Base-by-base conservation (phyloP, 2,113 vertebrate genomes). In the Archilochus colubris region DNA sequence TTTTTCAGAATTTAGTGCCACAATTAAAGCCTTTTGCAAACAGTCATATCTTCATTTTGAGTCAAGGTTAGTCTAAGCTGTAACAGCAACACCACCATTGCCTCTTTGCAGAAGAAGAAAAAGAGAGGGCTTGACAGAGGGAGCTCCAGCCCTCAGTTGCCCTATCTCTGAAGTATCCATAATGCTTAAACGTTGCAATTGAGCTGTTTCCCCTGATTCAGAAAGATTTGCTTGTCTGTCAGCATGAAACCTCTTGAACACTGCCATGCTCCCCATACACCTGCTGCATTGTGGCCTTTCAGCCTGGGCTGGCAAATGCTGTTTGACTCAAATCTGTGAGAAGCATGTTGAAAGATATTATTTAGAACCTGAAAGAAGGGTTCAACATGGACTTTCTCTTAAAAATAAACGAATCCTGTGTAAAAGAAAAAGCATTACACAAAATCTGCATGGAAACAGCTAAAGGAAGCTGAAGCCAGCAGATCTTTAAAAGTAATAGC, bases 251-350 rank as follows among this genome's bases (percentile, higher is more conserved):
- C 36, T 90, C 48, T 68, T 69, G 14, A 82, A 72, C 30, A 63
- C 48, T 38, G 31, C 38, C 22, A 31, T 0, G 0, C 8, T 85
- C 31, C 50, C 50, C 13, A 0, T n/a, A 31, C 22, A 4, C 23
- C 10, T 44, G 25, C 18, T 51, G 7, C 51, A 55, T 28, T 0
- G 0, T 16, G 31, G 33, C 24, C 63, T 85, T 85, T 89, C 70
- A 79, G 3, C n/a, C 30, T 82, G 28, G 36, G 50, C 77, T 93
- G 48, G 30, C n/a, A 82, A 61, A n/a, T 70, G 50, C 36, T 66
- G 7, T 76, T 93, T 74, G 66, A 54, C 61, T 88, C 22, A 50
- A 38, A 20, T 17, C 38, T 79, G 16, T 74, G 38, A 40, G 31
- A 78, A 76, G 79, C 9, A 22, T 86, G 23, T 68, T n/a, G 43